Conservation (phyloP, 2,888 invertebrate genomes). For the Oscheius sp. region DNA sequence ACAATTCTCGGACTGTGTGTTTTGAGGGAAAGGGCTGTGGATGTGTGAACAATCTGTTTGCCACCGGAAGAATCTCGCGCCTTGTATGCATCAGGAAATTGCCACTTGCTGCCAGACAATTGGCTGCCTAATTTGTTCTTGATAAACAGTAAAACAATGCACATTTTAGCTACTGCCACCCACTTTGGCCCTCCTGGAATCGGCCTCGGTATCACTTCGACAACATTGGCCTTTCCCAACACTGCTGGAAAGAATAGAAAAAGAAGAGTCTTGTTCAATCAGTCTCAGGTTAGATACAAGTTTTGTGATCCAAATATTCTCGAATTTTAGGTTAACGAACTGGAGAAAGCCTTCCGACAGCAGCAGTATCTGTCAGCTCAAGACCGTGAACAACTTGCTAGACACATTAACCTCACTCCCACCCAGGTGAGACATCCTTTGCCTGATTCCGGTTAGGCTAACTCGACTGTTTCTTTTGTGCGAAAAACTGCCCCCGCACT, state of each 20-base stretch:
- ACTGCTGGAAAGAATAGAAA: constrained; percentile 78
- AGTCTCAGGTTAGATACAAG: constrained; percentile 75
- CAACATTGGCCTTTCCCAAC: constrained; percentile 15
- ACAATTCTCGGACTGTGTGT: not conserved
- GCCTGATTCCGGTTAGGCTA: not conserved
- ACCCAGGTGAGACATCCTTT: constrained; percentile 79
- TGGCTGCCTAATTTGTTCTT: constrained; percentile 19
- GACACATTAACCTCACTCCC: constrained; percentile 84
- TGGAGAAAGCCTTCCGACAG: constrained; percentile 87
- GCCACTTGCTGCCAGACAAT: constrained; percentile 36
- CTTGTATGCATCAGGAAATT: constrained; percentile 36
- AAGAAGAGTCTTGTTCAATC: constrained; percentile 89
- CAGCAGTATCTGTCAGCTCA: constrained; percentile 90
- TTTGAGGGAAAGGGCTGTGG: not conserved
- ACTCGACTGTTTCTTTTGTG: constrained; percentile 29
- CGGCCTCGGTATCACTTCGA: constrained; percentile 5
- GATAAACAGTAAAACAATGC: constrained; percentile 19
- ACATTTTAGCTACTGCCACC: constrained; percentile 26
- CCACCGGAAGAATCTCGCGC: constrained; percentile 38
- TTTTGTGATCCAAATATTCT: not conserved
- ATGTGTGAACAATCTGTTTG: constrained; percentile 24
- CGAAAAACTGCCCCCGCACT: constrained; percentile 24
- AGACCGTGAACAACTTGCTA: constrained; percentile 87
- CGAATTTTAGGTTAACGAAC: constrained; percentile 51
- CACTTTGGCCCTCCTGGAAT: constrained; percentile 25